phyloP scores from a whole-genome alignment of 2,888 invertebrate genomes.

The Tipula confusa region DNA sequence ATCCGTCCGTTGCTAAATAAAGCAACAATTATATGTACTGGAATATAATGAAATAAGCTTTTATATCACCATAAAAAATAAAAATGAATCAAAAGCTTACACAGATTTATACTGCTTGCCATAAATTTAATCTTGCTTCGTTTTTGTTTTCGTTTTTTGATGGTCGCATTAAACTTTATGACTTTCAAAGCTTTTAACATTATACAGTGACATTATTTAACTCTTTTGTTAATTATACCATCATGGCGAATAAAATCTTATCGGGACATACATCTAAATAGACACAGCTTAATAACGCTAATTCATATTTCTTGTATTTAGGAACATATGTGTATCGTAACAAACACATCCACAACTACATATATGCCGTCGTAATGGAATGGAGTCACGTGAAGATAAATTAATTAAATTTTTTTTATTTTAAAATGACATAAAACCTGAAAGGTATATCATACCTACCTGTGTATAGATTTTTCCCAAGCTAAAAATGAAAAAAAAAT shows the following conservation, averaged over 20 bases:
- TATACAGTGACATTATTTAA: background rate
- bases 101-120: background rate
- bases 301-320: background rate
- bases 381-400: background rate
- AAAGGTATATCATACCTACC: background rate
- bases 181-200: background rate
- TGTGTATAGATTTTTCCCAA: background rate
- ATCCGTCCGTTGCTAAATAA: no score
- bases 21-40: background rate
- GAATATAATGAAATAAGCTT: conserved; percentile 3
- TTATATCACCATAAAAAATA: background rate
- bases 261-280: background rate
- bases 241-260: background rate
- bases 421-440: background rate
- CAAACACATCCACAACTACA: background rate
- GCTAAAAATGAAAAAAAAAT: background rate
- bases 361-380: background rate
- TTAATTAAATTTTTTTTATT: background rate
- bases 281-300: background rate
- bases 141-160: background rate
- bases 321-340: background rate
- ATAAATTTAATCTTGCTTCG: background rate
- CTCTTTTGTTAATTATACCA: conserved; percentile 20
- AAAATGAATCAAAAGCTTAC: background rate
- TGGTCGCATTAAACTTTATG: background rate